Base-by-base conservation (phyloP, 2,888 invertebrate species). In the Oxycera nigricornis region DNA sequence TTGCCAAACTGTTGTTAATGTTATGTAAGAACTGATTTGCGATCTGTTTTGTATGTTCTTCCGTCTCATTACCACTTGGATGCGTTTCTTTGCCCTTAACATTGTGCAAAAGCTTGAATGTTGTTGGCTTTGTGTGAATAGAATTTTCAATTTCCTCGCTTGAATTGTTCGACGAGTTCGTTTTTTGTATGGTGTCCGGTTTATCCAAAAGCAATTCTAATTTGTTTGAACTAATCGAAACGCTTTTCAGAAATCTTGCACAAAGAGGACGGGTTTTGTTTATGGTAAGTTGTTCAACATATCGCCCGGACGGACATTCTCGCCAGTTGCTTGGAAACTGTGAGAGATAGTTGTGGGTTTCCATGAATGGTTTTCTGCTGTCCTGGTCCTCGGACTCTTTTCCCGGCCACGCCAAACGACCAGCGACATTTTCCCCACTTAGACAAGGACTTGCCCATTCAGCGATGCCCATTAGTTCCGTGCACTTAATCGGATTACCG, bases 381-480 rank as follows among this genome's bases (percentile, higher is more conserved):
- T 65, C n/a, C 57, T 24, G 14, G 22, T 52, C 55, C 50, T 2
- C 3, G 46, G 2, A 46, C 14, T 46, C 14, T 17, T 7, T 7
- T 46, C 11, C 17, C 46, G 14, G 17, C 46, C 14, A 14, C 4
- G 17, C 17, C 46, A 17, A 46, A 3, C 14, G 3, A 46, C 46
- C 14, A 39, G 39, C 39, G 39, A 24, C 24, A 31, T 6, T 35
- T 11, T 65, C 35, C 11, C 35, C 17, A 31, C 74, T 77, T 22
- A 83, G 82, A 75, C 85, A 85, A 0, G 84, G 83, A 76, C 83
- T 84, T 4, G 84, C 84, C 85, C 85, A 86, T 77, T 85, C 84
- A 76, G 84, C 85, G 62, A 85, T 83, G 62, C 82, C 82, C 75
- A 85, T 76, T 68, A 86, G 79, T 79, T 86, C 84, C 61, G 83